phyloP scores from a whole-genome alignment of 1,140 invertebrate species.

The Leptinotarsa lineolata region DNA sequence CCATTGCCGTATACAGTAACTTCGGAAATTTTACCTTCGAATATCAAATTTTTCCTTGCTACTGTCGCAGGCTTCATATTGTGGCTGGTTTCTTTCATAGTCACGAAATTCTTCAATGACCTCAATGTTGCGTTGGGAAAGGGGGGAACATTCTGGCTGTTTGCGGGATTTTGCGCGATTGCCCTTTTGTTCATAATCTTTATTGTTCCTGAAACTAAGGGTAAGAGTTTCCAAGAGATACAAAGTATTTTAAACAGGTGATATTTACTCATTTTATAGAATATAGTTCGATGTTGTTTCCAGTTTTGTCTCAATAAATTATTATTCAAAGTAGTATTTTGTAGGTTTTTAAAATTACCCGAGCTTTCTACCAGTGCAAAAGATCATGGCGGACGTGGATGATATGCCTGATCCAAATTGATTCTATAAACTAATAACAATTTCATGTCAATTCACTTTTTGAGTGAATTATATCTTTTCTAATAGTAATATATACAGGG shows the following conservation, averaged over 20 bases:
- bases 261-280: neutral
- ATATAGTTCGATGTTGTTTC: neutral
- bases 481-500: no score
- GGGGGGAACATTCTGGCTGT: conserved; percentile 78
- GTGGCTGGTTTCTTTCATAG: conserved; percentile 74
- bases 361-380: no score
- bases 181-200: conserved; percentile 32
- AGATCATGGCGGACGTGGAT: no score
- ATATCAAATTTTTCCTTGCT: conserved; percentile 72
- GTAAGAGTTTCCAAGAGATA: conserved; percentile 40
- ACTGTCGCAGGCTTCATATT: conserved; percentile 77
- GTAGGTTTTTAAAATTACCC: no score
- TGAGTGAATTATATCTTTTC: no score
- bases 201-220: conserved; percentile 39
- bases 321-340: no score
- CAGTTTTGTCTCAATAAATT: no score
- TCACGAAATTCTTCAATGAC: conserved; percentile 65
- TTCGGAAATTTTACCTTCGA: conserved; percentile 78
- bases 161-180: conserved; percentile 59
- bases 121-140: conserved; percentile 65
- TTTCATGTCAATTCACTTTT: no score
- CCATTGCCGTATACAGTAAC: conserved; percentile 82
- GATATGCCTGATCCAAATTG: no score
- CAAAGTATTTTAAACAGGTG: conserved; percentile 28
- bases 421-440: no score